A percentile compares a stretch with the other conserved stretches of the same genome.
Conservation (phyloP, 2,797 vertebrate genomes). For the Crax fasciolata region DNA sequence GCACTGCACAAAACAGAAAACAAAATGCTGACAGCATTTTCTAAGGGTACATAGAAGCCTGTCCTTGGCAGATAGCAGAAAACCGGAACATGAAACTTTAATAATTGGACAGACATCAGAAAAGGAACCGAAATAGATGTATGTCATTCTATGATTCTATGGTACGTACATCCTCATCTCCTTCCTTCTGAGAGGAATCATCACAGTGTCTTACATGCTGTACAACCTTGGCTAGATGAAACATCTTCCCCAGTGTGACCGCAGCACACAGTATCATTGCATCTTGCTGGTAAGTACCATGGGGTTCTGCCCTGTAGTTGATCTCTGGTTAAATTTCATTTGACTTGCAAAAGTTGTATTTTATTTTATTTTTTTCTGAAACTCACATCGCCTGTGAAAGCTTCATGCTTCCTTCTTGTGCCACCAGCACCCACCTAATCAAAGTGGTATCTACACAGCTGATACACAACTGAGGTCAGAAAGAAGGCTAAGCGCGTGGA, state of each 20-base stretch:
- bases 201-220: not conserved
- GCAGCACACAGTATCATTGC: rapidly evolving
- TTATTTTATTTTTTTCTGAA: not conserved
- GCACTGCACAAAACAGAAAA: not conserved
- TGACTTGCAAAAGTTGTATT: not conserved
- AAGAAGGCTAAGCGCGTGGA: no score
- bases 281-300: rapidly evolving
- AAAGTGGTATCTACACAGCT: no score
- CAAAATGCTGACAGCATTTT: not conserved
- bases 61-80: not conserved
- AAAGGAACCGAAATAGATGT: not conserved
- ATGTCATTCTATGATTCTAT: no score
- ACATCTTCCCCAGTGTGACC: no score
- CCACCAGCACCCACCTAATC: not conserved
- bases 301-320: not conserved
- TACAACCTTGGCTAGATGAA: not conserved
- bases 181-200: not conserved
- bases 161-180: not conserved
- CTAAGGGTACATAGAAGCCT: not conserved
- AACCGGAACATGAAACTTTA: not conserved
- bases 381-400: not conserved
- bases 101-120: not conserved
- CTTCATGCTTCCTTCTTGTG: not conserved
- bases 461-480: not conserved
- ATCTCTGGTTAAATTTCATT: not conserved